Evolutionary conservation across 2,888 invertebrate genomes (phyloP).

Genomic region (Thalpophila matura): DNA sequence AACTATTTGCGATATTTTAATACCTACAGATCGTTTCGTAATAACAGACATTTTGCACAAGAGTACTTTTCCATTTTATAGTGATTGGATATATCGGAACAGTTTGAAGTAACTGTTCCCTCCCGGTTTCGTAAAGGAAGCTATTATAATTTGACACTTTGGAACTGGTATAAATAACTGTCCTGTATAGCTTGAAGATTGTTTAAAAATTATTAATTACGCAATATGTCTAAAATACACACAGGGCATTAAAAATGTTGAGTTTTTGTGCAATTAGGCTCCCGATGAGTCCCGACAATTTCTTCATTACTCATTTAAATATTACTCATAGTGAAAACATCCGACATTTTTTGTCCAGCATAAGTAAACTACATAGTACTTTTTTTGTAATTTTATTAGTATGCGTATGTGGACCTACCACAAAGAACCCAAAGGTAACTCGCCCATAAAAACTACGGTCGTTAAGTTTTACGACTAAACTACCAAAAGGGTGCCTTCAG

Average conservation of each 20-base stretch:
- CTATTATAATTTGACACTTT: background rate
- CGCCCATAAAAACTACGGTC: slow-evolving; percentile 63
- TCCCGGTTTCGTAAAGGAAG: background rate
- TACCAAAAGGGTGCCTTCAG: slow-evolving; percentile 51
- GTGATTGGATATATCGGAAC: background rate
- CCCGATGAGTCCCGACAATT: too few relatives aligned
- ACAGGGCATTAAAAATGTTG: too few relatives aligned
- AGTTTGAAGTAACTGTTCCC: background rate
- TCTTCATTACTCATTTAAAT: background rate
- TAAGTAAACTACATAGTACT: slow-evolving; percentile 33
- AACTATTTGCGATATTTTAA: background rate
- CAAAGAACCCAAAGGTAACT: slow-evolving; percentile 59
- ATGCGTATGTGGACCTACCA: slow-evolving; percentile 40
- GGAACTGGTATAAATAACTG: background rate
- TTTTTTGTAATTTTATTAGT: slow-evolving; percentile 37
- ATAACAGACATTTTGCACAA: background rate
- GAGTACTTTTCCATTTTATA: background rate
- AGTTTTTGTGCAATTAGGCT: too few relatives aligned
- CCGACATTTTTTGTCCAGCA: slow-evolving; percentile 12
- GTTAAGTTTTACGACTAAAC: slow-evolving; percentile 64
- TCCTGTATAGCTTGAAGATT: too few relatives aligned
- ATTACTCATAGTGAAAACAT: background rate
- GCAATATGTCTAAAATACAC: too few relatives aligned
- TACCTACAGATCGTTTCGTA: background rate
- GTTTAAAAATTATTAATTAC: too few relatives aligned